A percentile compares a stretch with the other conserved stretches of the same genome.
Conservation (phyloP, 1,140 invertebrate genomes). For the Apis laboriosa region DNA sequence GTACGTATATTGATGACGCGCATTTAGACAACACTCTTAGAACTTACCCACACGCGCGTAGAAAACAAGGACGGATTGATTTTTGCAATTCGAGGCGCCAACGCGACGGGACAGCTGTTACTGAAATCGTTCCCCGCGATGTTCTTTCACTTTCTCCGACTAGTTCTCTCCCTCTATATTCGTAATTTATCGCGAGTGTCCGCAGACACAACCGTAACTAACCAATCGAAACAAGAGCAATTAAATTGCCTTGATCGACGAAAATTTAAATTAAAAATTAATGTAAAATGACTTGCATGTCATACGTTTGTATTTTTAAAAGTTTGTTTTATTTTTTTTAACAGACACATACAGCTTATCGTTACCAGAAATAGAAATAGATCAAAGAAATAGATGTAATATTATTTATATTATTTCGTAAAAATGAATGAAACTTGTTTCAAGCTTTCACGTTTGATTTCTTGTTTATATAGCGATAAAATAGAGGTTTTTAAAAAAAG, state of each 20-base stretch:
- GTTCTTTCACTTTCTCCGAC: slow-evolving; percentile 12
- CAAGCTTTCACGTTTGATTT: no score
- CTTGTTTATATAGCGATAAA: no score
- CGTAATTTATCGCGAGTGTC: not conserved
- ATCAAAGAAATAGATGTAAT: no score
- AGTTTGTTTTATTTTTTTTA: no score
- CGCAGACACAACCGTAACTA: not conserved
- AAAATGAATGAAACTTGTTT: no score
- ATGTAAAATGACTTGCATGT: no score
- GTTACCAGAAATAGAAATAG: no score
- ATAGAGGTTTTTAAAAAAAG: no score
- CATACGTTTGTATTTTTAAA: no score
- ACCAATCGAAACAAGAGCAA: not conserved
- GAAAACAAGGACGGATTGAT: not conserved
- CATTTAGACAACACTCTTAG: not conserved
- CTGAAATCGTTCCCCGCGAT: slow-evolving; percentile 10
- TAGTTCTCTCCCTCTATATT: not conserved
- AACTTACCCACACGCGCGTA: not conserved
- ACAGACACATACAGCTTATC: no score
- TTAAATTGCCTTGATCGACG: not conserved
- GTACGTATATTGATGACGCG: slow-evolving; percentile 4
- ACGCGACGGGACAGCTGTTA: not conserved
- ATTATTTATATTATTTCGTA: no score
- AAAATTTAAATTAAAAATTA: not conserved
- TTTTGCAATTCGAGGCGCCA: slow-evolving; percentile 7